Percentiles rank a stretch among this genome's conserved stretches.
Conservation (phyloP, 2,797 vertebrate genomes). For the Anabacerthia variegaticeps region DNA sequence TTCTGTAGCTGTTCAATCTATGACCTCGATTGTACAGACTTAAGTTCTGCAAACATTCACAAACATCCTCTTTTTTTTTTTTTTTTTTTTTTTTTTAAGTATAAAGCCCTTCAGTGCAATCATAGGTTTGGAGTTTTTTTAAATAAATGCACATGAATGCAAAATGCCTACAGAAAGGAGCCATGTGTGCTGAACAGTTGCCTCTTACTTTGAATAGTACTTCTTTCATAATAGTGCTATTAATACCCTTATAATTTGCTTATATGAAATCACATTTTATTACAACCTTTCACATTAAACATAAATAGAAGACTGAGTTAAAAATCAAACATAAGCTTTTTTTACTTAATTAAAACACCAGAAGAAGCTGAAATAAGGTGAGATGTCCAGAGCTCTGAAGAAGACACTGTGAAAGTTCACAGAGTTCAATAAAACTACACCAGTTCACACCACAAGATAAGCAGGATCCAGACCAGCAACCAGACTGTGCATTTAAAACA, state of each 20-base stretch:
- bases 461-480: not conserved
- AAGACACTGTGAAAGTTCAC: not conserved
- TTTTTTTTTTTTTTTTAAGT: not conserved
- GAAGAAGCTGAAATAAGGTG: not conserved
- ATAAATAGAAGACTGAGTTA: not conserved
- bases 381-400: not conserved
- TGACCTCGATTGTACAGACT: not conserved
- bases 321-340: not conserved
- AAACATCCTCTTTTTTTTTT: not conserved
- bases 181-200: not conserved
- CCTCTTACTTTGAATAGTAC: not conserved
- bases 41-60: not conserved
- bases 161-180: not conserved
- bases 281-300: not conserved
- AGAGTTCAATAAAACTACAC: not conserved
- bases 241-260: not conserved
- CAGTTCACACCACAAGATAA: not conserved
- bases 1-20: not conserved
- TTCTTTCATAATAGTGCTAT: not conserved
- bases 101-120: not conserved
- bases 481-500: not conserved
- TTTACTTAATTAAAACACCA: not conserved
- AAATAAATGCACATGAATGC: not conserved
- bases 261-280: not conserved
- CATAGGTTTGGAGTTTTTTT: not conserved